Conservation (phyloP, 2,797 vertebrate species). For the Epinephelus coioides region DNA sequence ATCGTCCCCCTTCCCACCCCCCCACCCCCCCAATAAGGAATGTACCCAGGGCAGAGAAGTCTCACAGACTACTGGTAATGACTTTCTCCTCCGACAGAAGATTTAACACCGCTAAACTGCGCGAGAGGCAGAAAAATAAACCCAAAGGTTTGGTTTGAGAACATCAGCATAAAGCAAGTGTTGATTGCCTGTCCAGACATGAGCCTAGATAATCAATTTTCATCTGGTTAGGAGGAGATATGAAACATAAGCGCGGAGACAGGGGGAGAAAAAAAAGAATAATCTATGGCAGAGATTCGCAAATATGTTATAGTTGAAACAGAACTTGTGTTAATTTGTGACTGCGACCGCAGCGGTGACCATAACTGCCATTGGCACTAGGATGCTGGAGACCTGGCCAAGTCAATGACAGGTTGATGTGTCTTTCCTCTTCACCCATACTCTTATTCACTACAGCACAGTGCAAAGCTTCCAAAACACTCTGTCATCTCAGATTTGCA, state of each 20-base stretch:
- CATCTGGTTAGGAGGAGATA: conserved; percentile 49
- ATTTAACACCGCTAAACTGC: conserved; percentile 72
- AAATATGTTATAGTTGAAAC: conserved; percentile 54
- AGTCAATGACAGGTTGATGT: conserved; percentile 77
- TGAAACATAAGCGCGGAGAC: conserved; percentile 37
- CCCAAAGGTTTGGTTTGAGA: conserved; percentile 52
- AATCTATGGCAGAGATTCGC: conserved; percentile 44
- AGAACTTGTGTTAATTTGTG: conserved; percentile 70
- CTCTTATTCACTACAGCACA: conserved; percentile 42
- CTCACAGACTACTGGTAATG: conserved; percentile 76
- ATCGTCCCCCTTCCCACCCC: conserved; percentile 1
- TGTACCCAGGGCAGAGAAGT: conserved; percentile 69
- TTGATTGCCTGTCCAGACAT: conserved; percentile 64
- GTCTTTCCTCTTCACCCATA: conserved; percentile 62
- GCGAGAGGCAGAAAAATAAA: conserved; percentile 65
- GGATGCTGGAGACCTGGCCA: conserved; percentile 49
- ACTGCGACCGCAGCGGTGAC: conserved; percentile 62
- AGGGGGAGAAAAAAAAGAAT: background rate
- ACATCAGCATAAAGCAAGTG: conserved; percentile 63
- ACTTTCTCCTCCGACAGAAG: conserved; percentile 75
- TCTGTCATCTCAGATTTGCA: conserved; percentile 35
- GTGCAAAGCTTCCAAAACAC: conserved; percentile 46
- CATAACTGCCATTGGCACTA: conserved; percentile 66
- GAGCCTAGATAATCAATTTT: conserved; percentile 56
- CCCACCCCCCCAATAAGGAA: conserved; percentile 65